Evolutionary conservation across 2,888 invertebrate genomes (phyloP), one percentile per base, ranked within the genome.

Genomic region (Sinodicranocentrus sp.): DNA sequence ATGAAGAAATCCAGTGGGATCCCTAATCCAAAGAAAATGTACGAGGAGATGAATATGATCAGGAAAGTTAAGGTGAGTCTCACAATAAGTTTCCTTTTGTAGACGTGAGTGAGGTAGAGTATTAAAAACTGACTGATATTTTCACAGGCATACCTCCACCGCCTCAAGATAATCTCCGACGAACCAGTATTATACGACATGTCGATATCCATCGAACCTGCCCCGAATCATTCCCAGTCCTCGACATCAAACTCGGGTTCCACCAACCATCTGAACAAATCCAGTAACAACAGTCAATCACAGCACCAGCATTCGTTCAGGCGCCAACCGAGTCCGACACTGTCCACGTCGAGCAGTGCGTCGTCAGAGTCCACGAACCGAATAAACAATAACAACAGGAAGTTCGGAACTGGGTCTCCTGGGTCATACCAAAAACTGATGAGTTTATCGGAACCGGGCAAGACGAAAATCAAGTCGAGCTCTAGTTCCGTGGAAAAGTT

Each of bases 11-110:
- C 39, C 13, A 43, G 33, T 2, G 73, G 72, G 15, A 54, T 80
- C 1, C 97, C 97, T 0, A 98, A 98, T 91, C 96, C 97, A 71
- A 98, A 98, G 91, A 98, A 98, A 91, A 98, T 98, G 98, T 98
- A 97, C 91, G 98, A 98, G 91, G 98, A 98, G 92, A 92, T 92
- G 85, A 85, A 88, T 44, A 88, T 88, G 88, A 86, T 88, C 48
- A 82, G 88, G 39, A 88, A 88, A 77, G 87, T 88, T 28, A 88
- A 87, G 88, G 72, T 54, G 33, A 21, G 68, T 39, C 13, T 39
- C 13, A 13, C n/a, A n/a, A n/a, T n/a, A n/a, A n/a, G n/a, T n/a
- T n/a, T n/a, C n/a, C n/a, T n/a, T n/a, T 10, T 33, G 33, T 10
- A 33, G 33, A 10, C 33, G 33, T n/a, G n/a, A n/a, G n/a, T n/a